These are phyloP conservation scores for Leucoma salicis DNA, from an alignment of 2,888 invertebrate genomes.

Conservation along the genomic window DNA sequence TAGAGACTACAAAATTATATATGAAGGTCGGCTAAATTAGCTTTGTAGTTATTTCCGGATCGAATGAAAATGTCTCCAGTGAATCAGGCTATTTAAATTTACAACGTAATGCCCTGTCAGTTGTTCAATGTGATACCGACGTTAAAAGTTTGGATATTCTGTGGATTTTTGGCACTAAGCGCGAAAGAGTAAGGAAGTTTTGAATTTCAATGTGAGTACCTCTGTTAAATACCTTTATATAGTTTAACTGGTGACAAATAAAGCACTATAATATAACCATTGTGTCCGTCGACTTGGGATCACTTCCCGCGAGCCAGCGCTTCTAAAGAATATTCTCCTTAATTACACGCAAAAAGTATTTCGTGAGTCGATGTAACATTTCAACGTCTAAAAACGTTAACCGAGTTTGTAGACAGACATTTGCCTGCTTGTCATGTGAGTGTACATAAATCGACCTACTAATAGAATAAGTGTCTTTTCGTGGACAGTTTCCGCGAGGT, in stretches of 20 bases:
- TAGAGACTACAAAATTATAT: conserved; percentile 61
- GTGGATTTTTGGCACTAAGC: conserved; percentile 54
- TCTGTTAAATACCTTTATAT: background rate
- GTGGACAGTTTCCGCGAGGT: conserved; percentile 58
- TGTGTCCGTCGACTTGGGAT: background rate
- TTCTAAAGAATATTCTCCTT: conserved; percentile 16
- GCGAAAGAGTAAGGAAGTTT: conserved; percentile 35
- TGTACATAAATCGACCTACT: conserved; percentile 56
- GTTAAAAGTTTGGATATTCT: conserved; percentile 62
- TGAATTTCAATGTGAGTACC: conserved; percentile 35
- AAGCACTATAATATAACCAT: background rate
- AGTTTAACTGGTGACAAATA: background rate
- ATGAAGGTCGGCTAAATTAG: conserved; percentile 76
- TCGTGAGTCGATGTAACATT: conserved; percentile 29
- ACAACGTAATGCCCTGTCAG: conserved; percentile 68
- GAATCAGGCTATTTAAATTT: conserved; percentile 70
- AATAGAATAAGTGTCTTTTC: conserved; percentile 60
- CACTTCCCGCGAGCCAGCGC: background rate
- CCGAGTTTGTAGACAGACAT: conserved; percentile 47
- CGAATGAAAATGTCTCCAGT: conserved; percentile 69
- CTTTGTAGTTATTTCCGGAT: conserved; percentile 71
- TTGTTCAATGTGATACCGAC: conserved; percentile 55
- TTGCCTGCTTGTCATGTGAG: conserved; percentile 48
- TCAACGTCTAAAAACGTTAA: conserved; percentile 48
- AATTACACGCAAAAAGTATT: conserved; percentile 21